Evolutionary conservation across 1,140 invertebrate species (phyloP).

Genomic region (Coelopa frigida): DNA sequence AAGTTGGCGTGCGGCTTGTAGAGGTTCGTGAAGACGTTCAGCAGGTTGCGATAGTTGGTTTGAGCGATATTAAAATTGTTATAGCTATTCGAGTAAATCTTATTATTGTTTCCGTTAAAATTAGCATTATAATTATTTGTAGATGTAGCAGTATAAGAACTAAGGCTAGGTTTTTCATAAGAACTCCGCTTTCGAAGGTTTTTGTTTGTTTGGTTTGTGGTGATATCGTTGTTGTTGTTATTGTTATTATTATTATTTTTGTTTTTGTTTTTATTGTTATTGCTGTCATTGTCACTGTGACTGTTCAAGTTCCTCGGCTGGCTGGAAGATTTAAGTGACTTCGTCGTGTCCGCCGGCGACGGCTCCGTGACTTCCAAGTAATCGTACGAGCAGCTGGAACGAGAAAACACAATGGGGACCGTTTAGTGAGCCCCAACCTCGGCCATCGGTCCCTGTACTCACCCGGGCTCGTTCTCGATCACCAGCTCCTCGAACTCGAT

Average conservation of each 20-base stretch:
- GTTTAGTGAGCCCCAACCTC: no score
- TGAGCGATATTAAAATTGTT: slow-evolving; percentile 18
- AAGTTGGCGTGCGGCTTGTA: slow-evolving; percentile 28
- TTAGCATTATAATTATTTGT: slow-evolving; percentile 9
- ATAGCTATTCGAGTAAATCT: slow-evolving; percentile 12
- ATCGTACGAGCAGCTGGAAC: slow-evolving; percentile 62
- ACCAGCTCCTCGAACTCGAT: slow-evolving; percentile 63
- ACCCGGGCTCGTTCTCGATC: slow-evolving; percentile 62
- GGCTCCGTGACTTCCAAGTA: slow-evolving; percentile 56
- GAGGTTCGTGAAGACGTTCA: slow-evolving; percentile 18
- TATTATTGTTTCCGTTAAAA: slow-evolving; percentile 4
- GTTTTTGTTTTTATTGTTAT: slow-evolving; percentile 12
- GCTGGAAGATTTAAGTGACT: slow-evolving; percentile 13
- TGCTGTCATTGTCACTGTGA: slow-evolving; percentile 7
- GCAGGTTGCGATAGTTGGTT: slow-evolving; percentile 17
- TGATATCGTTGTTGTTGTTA: slow-evolving; percentile 2
- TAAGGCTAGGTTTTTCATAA: slow-evolving; percentile 16
- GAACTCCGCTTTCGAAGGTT: slow-evolving; percentile 18
- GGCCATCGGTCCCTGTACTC: slow-evolving; percentile 47
- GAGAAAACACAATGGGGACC: no score
- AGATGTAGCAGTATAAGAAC: slow-evolving; percentile 13
- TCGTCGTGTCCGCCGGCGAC: slow-evolving; percentile 10
- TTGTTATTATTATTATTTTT: slow-evolving; percentile 7
- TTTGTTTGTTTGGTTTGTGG: no score
- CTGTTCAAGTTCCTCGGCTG: no score